Base-by-base conservation (phyloP, 2,888 invertebrate genomes). In the Chymomyza amoena region DNA sequence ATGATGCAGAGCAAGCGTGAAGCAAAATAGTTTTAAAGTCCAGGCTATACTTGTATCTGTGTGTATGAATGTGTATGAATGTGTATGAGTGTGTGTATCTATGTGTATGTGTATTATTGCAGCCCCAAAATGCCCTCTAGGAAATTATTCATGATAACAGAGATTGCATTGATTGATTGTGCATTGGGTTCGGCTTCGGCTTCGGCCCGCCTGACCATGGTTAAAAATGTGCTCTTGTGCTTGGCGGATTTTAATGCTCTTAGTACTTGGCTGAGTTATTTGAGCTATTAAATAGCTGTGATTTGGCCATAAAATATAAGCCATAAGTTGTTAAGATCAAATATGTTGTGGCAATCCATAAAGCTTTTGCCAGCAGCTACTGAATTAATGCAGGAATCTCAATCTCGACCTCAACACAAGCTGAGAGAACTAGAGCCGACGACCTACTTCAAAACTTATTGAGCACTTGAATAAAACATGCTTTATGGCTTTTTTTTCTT, bases 81-180 rank as follows among this genome's bases (percentile, higher is more conserved):
- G 39, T 45, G 39, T 13, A 13, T 45, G 13, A 1, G 13, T 45
- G 13, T 45, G 39, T 45, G 39, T 45, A 2, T 39, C 0, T 13
- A 6, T 45, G 39, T 45, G 13, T 45, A 13, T 13, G 13, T 61
- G 66, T 64, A 70, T 70, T 69, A 72, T 72, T 78, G 80, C 82
- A 73, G 70, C 70, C 72, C 75, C 75, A 70, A 76, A 77, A 80
- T 84, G 86, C 81, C 81, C 86, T 76, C 79, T 80, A 86, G 84
- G 84, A 84, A 86, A 86, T 86, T 84, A 86, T 84, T 86, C 86
- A 86, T 81, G 84, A 84, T 84, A 86, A 86, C 86, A 86, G 80
- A 84, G 84, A 84, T 84, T 84, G 83, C 83, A 84, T 86, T 84
- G 83, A 84, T 84, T 84, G 83, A 84, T 83, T 84, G 81, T 76